Percentiles rank a stretch among this genome's conserved stretches.
These are phyloP conservation scores for Helostoma temminkii DNA, from an alignment of 2,797 vertebrate species.

Conservation along the genomic window DNA sequence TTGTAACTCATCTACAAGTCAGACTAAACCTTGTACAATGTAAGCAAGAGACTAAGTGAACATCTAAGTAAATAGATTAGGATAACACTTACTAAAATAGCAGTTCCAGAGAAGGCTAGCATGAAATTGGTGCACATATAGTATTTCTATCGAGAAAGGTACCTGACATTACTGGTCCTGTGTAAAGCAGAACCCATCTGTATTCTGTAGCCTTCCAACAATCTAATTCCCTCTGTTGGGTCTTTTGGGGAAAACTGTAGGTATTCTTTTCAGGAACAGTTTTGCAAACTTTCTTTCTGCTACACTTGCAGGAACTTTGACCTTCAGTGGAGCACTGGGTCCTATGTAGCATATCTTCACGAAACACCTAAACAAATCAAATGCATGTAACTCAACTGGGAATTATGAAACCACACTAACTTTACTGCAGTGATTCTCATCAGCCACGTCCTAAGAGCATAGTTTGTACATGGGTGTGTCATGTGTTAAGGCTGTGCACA, in stretches of 20 bases:
- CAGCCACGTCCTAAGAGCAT: not conserved
- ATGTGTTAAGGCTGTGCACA: slow-evolving; percentile 14
- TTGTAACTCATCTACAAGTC: not conserved
- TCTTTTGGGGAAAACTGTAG: slow-evolving; percentile 9
- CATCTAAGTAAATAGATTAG: not conserved
- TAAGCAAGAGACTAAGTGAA: slow-evolving; percentile 5
- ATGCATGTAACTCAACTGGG: slow-evolving; percentile 2
- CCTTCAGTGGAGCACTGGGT: slow-evolving; percentile 15
- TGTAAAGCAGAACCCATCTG: too few relatives aligned
- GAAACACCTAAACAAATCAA: slow-evolving; percentile 10
- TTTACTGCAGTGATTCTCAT: slow-evolving; percentile 2
- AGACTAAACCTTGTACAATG: slow-evolving; percentile 2
- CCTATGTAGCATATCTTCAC: slow-evolving; percentile 3
- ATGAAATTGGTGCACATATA: slow-evolving; percentile 1
- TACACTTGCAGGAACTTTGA: not conserved
- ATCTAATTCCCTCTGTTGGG: slow-evolving; percentile 5
- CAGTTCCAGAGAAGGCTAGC: slow-evolving; percentile 3
- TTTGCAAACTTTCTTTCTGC: slow-evolving; percentile 3
- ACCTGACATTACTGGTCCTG: slow-evolving; percentile 2
- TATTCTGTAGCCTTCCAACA: not conserved
- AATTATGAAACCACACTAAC: slow-evolving; percentile 8
- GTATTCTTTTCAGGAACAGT: not conserved
- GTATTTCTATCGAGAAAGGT: slow-evolving; percentile 10
- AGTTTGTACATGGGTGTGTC: slow-evolving; percentile 12
- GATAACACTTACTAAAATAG: not conserved